A percentile compares a stretch with the other conserved stretches of the same genome.
phyloP scores from a whole-genome alignment of 2,113 vertebrate species.

The Climacteris rufus region DNA sequence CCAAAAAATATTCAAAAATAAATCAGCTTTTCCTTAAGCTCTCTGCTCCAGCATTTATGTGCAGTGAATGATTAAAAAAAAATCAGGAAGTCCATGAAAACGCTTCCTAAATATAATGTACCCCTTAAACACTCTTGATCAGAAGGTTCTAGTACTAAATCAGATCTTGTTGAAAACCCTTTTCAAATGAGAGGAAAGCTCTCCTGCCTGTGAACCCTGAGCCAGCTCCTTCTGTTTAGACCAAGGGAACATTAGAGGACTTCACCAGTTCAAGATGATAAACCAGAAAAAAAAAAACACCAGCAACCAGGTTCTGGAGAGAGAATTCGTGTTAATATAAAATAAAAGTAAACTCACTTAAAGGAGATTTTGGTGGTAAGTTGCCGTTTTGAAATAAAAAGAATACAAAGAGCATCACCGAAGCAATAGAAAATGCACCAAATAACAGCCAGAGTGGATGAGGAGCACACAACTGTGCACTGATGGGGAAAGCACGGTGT shows the following conservation, averaged over 20 bases:
- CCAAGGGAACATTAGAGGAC: neutral
- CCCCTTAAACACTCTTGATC: neutral
- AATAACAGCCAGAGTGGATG: neutral
- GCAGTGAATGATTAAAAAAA: neutral
- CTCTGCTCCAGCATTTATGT: neutral
- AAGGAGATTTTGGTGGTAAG: neutral
- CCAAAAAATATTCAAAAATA: neutral
- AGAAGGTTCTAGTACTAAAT: neutral
- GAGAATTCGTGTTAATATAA: neutral
- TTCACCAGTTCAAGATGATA: neutral
- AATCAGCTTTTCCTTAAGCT: neutral
- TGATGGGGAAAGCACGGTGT: neutral
- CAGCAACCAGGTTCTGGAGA: neutral
- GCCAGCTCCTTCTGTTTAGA: neutral
- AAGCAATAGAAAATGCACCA: neutral
- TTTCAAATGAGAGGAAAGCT: neutral
- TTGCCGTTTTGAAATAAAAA: neutral
- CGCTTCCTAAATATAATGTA: neutral
- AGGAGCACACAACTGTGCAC: accelerated
- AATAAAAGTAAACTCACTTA: neutral
- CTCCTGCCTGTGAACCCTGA: neutral
- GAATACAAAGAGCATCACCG: neutral
- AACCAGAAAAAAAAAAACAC: neutral
- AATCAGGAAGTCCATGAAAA: neutral
- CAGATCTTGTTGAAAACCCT: neutral